Base-by-base conservation (phyloP, 1,140 invertebrate genomes). In the Leptinotarsa defecta region DNA sequence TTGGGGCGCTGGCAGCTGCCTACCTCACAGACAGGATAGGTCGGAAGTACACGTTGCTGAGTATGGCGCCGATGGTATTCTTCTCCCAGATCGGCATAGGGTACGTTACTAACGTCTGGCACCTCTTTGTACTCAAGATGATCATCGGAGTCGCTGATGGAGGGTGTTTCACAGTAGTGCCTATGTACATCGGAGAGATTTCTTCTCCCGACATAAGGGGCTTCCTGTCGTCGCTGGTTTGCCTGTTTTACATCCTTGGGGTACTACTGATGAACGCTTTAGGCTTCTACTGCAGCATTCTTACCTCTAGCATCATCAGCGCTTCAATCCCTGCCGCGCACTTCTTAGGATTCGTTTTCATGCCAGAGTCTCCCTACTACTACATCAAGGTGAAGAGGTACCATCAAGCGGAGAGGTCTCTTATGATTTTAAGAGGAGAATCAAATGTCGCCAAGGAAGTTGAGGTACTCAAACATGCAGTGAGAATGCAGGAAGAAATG, bases 371-470 rank as follows among this genome's bases (percentile, higher is more conserved):
- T 20, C 78, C 77, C 2, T 79, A 79, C 64, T 78, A 52, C 20
- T 62, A 67, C 4, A 24, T 76, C 20, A 71, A 73, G 13, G 63
- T 69, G n/a, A 84, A 86, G 5, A 81, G 79, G 5, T 84, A 84
- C 27, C 77, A 83, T 4, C 87, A 88, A 20, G 90, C 90, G 0
- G 62, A 89, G 34, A 91, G 91, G 80, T 88, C 94, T 2, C 84
- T 97, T 3, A 86, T 90, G 74, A 94, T 93, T 91, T 84, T 97
- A 13, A 88, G 95, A 75, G 93, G 94, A 69, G 90, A 89, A 76
- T 88, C 90, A 0, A 92, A 96, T 81, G 91, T 96, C 19, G 89
- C 91, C 57, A 90, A 92, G 13, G 96, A 97, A 86, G 87, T 96
- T 75, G 86, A 91, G 17, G 91, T 92, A 27, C 90, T 97, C 57